Conservation (phyloP, 2,888 invertebrate genomes). For the Dolomedes plantarius region DNA sequence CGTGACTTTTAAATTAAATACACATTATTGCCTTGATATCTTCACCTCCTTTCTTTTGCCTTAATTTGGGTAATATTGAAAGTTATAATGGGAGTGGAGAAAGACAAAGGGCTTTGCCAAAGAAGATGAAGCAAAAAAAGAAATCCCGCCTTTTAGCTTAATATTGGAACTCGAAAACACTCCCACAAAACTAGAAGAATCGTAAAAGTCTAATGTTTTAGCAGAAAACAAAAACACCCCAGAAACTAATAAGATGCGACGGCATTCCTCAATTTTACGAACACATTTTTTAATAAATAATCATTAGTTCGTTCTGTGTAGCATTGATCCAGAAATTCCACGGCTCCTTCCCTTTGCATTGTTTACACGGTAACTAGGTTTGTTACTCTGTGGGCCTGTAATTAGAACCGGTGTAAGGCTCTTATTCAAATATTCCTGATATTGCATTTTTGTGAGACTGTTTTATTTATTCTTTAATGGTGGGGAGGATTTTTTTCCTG, state of each 20-base stretch:
- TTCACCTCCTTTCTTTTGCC: background rate
- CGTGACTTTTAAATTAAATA: background rate
- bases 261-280: slow-evolving; percentile 6
- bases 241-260: background rate
- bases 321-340: slow-evolving; percentile 29
- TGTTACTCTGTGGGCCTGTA: slow-evolving; percentile 2
- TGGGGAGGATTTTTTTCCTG: background rate
- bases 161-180: background rate
- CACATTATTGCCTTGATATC: background rate
- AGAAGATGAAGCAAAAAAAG: no score
- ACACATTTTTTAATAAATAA: slow-evolving; percentile 49
- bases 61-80: background rate
- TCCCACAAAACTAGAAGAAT: background rate
- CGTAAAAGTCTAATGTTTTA: background rate
- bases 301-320: slow-evolving; percentile 41
- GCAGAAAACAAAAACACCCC: background rate
- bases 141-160: background rate
- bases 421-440: slow-evolving; percentile 16
- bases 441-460: background rate
- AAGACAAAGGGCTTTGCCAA: no score
- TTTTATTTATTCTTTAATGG: background rate
- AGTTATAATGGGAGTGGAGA: no score
- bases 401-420: background rate
- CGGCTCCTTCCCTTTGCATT: background rate
- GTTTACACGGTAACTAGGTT: slow-evolving; percentile 6